Conservation (phyloP, 2,888 invertebrate genomes). For the Stenichneumon culpator region DNA sequence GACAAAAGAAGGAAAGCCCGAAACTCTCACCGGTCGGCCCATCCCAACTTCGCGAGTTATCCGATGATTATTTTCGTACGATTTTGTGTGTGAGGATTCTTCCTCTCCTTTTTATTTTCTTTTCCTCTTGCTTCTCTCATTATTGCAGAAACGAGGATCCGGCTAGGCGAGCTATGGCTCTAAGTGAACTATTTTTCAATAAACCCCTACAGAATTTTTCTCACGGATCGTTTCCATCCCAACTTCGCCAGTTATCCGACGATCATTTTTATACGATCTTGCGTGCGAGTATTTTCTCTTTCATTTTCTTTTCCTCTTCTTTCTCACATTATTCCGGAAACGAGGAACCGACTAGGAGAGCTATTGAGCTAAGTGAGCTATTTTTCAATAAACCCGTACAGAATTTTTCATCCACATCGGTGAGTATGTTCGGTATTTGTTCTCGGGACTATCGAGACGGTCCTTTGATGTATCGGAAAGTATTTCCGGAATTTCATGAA, state of each 20-base stretch:
- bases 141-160: too few species aligned
- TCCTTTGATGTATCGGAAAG: conserved; percentile 4
- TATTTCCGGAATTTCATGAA: conserved; percentile 8
- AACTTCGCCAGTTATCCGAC: neutral
- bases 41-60: neutral
- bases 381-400: too few species aligned
- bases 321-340: too few species aligned
- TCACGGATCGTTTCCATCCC: neutral
- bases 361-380: too few species aligned
- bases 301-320: too few species aligned
- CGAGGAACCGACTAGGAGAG: too few species aligned
- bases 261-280: neutral
- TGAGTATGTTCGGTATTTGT: neutral
- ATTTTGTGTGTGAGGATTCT: neutral
- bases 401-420: neutral
- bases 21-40: neutral
- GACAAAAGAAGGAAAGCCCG: neutral
- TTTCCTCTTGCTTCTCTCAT: too few species aligned
- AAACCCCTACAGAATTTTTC: neutral
- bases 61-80: neutral
- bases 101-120: too few species aligned
- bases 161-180: too few species aligned
- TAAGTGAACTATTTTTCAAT: too few species aligned
- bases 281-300: neutral
- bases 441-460: neutral